Evolutionary conservation across 2,113 vertebrate species (phyloP).

Genomic region (Gadus macrocephalus): DNA sequence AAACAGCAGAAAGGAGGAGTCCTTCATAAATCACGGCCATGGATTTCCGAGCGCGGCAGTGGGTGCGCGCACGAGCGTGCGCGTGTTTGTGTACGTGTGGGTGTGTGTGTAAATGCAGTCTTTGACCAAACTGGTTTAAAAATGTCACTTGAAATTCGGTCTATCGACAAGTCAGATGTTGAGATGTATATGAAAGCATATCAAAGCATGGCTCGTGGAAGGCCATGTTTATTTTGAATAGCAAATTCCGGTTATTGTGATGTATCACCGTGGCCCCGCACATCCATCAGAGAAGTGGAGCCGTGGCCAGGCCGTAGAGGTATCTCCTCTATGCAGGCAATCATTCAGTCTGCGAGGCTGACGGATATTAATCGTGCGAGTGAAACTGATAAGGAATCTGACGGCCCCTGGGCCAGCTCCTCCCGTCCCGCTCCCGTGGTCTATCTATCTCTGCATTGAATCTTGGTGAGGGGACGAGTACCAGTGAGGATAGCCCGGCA

Average conservation of each 20-base stretch:
- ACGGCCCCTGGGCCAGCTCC: constrained; percentile 49
- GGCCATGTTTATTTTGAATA: constrained; percentile 47
- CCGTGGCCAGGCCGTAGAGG: background rate
- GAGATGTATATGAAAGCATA: constrained; percentile 63
- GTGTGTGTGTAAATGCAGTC: constrained; percentile 27
- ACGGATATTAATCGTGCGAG: constrained; percentile 60
- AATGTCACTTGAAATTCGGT: constrained; percentile 72
- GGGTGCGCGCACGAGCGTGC: constrained; percentile 9
- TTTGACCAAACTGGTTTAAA: constrained; percentile 44
- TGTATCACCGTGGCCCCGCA: constrained; percentile 37
- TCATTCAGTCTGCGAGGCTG: constrained; percentile 50
- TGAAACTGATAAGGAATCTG: constrained; percentile 53
- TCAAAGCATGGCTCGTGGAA: constrained; percentile 56
- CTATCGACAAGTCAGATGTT: constrained; percentile 67
- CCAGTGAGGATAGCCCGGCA: constrained; percentile 98
- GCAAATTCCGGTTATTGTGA: constrained; percentile 57
- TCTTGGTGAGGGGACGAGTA: constrained; percentile 98
- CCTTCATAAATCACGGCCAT: constrained; percentile 38
- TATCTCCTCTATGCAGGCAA: constrained; percentile 23
- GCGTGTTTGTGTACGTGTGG: too few relatives aligned
- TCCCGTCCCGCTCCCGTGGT: constrained; percentile 19
- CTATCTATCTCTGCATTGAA: constrained; percentile 95
- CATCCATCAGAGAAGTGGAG: constrained; percentile 26
- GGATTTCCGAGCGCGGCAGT: background rate
- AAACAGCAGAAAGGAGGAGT: constrained; percentile 54